Evolutionary conservation across 2,888 invertebrate species (phyloP), one percentile per base, ranked within the genome.

Genomic region (Amaurobius ferox): DNA sequence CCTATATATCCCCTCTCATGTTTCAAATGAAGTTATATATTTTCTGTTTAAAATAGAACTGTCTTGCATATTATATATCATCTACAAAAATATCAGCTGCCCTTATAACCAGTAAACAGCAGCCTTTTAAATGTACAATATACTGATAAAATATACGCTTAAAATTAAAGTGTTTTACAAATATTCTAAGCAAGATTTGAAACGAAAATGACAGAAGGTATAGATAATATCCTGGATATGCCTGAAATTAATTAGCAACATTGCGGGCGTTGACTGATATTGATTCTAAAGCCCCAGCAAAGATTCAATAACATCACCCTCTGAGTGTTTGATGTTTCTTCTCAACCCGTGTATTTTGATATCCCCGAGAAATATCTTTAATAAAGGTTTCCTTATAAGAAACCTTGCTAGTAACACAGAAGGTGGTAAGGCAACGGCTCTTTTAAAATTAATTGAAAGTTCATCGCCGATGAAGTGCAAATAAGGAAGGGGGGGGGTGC

Each of bases 211-310:
- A 35, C 16, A 48, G 66, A 30, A 66, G 26, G 72, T 66, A n/a
- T 32, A 32, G 64, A 29, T 62, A 32, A 48, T 66, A 66, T 72
- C 66, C 64, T 44, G 23, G 30, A 39, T 64, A n/a, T 29, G 35
- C 26, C 29, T 26, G 40, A 62, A 79, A 79, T 79, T 71, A 79
- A 79, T 79, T 71, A 40, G 70, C n/a, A 28, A 29, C 78, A 62
- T 28, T n/a, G 19, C 5, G 9, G 30, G 62, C 28, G 70, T 64
- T 19, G 62, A 79, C 39, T 64, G 62, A 44, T 62, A 79, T 71
- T 44, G 62, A 79, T 77, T 77, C 9, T 71, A 71, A 71, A 71
- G 9, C 32, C 6, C n/a, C n/a, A n/a, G 40, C 13, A 40, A 71
- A 71, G 71, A n/a, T 23, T 55, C 28, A 6, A 30, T 16, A 55